Evolutionary conservation across 2,888 invertebrate species (phyloP).

Genomic region (Euphydryas editha): DNA sequence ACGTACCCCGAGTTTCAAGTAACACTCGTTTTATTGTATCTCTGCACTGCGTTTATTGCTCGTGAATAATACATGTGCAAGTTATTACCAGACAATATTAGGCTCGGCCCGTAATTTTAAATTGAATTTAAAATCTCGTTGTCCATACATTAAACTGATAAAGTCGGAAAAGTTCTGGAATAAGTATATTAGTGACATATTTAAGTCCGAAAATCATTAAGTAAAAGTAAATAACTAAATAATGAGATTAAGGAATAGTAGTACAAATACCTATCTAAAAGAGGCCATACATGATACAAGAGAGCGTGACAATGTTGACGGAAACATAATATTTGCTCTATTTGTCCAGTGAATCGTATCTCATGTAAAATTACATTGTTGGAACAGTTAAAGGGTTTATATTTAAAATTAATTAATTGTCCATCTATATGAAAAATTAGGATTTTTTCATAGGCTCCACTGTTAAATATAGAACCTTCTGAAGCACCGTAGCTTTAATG

Average conservation of each 20-base stretch:
- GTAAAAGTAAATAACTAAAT: too few species aligned
- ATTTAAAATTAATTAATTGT: not conserved
- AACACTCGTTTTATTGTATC: constrained; percentile 14
- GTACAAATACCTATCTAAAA: constrained; percentile 1
- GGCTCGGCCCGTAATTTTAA: constrained; percentile 4
- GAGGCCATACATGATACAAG: constrained; percentile 14
- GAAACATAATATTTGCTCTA: constrained; percentile 12
- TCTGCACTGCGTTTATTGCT: constrained; percentile 5
- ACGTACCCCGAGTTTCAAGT: constrained; percentile 4
- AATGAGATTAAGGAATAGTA: constrained; percentile 14
- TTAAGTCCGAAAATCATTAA: not conserved
- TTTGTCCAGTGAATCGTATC: constrained; percentile 10
- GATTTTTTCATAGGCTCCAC: not conserved
- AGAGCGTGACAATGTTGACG: constrained; percentile 1
- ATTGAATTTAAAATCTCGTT: constrained; percentile 16
- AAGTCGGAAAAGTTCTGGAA: not conserved
- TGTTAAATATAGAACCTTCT: constrained; percentile 34
- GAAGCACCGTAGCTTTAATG: constrained; percentile 29
- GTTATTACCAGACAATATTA: constrained; percentile 17
- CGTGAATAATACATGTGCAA: constrained; percentile 15
- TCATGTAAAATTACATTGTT: not conserved
- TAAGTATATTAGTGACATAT: not conserved
- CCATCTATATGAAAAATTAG: not conserved
- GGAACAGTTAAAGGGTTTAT: constrained; percentile 17
- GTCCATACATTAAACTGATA: not conserved